Conservation (phyloP, 2,113 vertebrate genomes). For the Salminus brasiliensis region DNA sequence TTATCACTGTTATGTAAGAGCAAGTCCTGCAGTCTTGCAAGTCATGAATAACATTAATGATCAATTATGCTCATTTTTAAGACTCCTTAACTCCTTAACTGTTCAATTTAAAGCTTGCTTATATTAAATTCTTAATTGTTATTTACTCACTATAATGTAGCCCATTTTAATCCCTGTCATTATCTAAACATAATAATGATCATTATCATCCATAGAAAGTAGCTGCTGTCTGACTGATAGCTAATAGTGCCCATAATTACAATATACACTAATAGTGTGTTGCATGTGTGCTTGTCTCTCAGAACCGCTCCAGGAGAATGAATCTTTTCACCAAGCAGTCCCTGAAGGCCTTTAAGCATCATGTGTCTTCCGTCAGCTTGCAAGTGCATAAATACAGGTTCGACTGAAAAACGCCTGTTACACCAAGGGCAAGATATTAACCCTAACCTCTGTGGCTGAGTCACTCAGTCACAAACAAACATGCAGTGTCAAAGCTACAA, state of each 20-base stretch:
- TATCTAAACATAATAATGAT: neutral
- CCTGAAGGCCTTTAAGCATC: conserved; percentile 78
- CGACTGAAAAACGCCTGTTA: conserved; percentile 51
- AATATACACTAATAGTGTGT: neutral
- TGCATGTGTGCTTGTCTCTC: conserved; percentile 44
- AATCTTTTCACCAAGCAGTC: conserved; percentile 84
- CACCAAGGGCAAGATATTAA: conserved; percentile 4
- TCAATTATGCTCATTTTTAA: too few species aligned
- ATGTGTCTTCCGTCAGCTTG: conserved; percentile 74
- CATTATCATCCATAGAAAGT: neutral
- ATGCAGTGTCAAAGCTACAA: neutral
- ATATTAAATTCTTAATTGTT: neutral
- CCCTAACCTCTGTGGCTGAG: neutral
- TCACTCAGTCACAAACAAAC: neutral
- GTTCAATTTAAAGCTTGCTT: neutral
- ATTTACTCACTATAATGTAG: too few species aligned
- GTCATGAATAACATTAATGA: too few species aligned
- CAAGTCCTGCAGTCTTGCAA: too few species aligned
- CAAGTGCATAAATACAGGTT: conserved; percentile 84
- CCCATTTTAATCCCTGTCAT: neutral
- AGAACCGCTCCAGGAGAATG: conserved; percentile 74
- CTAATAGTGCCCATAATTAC: neutral
- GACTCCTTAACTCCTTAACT: too few species aligned
- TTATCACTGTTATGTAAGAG: too few species aligned
- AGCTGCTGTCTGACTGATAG: neutral